A percentile compares a stretch with the other conserved stretches of the same genome.
Evolutionary conservation across 2,797 vertebrate species (phyloP).

Genomic region (Hypotaenidia philippensis): DNA sequence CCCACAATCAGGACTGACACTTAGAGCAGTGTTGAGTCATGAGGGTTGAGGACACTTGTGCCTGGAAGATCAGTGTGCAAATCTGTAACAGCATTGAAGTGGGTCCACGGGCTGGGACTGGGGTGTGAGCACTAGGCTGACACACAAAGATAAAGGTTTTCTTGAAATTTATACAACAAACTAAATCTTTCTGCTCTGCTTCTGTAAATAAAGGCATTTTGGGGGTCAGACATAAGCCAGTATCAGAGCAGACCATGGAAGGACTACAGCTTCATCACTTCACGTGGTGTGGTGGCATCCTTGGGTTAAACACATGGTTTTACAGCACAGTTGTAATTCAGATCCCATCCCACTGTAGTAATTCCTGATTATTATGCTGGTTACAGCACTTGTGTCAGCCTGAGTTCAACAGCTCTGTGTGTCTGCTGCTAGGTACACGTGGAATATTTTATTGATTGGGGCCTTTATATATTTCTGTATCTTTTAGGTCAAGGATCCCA

Average conservation of each 20-base stretch:
- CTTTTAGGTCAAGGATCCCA: not conserved
- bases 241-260: not conserved
- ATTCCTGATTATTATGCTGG: not conserved
- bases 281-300: not conserved
- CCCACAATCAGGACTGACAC: accelerated
- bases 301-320: not conserved
- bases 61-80: not conserved
- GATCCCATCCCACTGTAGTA: not conserved
- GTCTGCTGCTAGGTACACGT: not conserved
- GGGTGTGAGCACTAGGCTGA: not conserved
- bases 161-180: not conserved
- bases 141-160: not conserved
- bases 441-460: not conserved
- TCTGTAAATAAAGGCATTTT: not conserved
- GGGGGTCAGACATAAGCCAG: not conserved
- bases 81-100: not conserved
- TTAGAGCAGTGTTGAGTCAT: not conserved
- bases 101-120: not conserved
- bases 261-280: not conserved
- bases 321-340: not conserved
- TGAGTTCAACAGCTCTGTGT: not conserved
- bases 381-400: not conserved
- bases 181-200: not conserved
- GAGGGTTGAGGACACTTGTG: not conserved
- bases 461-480: not conserved